These are phyloP conservation scores for Vicugna pacos DNA, from an alignment of 2,113 vertebrate species.

Conservation along the genomic window DNA sequence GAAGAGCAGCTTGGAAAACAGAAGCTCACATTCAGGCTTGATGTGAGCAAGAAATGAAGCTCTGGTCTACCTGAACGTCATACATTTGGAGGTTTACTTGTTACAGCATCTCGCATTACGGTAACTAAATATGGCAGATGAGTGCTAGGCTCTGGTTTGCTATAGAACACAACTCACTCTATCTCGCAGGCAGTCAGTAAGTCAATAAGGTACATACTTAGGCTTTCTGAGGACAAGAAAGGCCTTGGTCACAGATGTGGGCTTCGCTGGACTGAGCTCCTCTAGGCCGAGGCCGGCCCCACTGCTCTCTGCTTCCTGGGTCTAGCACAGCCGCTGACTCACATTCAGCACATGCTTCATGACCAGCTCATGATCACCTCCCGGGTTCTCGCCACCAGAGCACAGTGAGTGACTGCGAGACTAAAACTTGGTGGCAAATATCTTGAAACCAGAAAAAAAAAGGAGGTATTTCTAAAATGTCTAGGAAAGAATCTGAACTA, in stretches of 20 bases:
- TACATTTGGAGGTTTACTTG: background rate
- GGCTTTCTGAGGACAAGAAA: constrained; percentile 2
- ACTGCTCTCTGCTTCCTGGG: accelerated
- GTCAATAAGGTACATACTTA: background rate
- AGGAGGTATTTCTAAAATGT: background rate
- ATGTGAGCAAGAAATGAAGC: background rate
- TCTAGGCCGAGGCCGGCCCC: accelerated
- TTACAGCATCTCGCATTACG: background rate
- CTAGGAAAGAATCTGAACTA: background rate
- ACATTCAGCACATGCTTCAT: background rate
- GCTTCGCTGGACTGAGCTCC: background rate
- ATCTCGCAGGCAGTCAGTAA: background rate
- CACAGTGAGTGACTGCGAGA: background rate
- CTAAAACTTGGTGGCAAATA: background rate
- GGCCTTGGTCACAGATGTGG: background rate
- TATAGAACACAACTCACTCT: background rate
- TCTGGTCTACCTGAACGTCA: background rate
- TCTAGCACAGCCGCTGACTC: background rate
- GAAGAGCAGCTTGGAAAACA: background rate
- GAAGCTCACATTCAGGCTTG: background rate
- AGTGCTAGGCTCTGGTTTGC: background rate
- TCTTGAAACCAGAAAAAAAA: background rate
- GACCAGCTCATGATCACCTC: too few species aligned
- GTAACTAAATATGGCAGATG: background rate
- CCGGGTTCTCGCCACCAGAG: too few species aligned